Percentiles rank a stretch among this genome's conserved stretches.
phyloP scores from a whole-genome alignment of 1,140 invertebrate genomes.

The Nephila pilipes region DNA sequence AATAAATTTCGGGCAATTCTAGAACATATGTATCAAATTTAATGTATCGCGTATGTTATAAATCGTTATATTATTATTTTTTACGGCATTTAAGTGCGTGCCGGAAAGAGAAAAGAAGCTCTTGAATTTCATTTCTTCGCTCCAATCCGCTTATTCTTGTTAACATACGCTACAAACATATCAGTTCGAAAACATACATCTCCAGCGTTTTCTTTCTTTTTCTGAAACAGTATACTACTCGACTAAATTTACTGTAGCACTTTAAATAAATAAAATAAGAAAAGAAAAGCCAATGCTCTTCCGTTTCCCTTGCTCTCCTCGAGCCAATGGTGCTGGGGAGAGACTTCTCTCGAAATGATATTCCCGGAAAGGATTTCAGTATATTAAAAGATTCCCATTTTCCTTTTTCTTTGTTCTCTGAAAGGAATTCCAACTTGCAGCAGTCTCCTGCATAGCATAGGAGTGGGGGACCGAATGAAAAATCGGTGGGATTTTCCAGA shows the following conservation, averaged over 20 bases:
- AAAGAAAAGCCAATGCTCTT: not conserved
- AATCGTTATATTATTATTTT: no score
- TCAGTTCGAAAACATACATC: not conserved
- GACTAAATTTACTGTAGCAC: not conserved
- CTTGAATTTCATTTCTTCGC: not conserved
- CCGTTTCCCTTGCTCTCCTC: not conserved
- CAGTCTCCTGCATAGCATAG: not conserved
- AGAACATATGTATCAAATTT: no score
- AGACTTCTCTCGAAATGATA: not conserved
- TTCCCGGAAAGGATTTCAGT: not conserved
- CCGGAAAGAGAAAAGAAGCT: no score
- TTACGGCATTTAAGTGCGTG: no score
- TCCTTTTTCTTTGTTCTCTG: not conserved
- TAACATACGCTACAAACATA: not conserved
- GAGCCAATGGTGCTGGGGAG: not conserved
- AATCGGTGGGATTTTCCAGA: not conserved
- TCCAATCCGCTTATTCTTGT: not conserved
- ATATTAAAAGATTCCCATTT: slow-evolving; percentile 19
- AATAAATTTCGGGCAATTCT: no score
- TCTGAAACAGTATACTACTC: not conserved
- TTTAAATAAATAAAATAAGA: not conserved
- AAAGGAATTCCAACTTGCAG: not conserved
- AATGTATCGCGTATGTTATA: no score
- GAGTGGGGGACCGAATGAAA: not conserved
- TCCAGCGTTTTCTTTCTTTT: not conserved